Conservation (phyloP, 1,140 invertebrate genomes). For the Plodia interpunctella region DNA sequence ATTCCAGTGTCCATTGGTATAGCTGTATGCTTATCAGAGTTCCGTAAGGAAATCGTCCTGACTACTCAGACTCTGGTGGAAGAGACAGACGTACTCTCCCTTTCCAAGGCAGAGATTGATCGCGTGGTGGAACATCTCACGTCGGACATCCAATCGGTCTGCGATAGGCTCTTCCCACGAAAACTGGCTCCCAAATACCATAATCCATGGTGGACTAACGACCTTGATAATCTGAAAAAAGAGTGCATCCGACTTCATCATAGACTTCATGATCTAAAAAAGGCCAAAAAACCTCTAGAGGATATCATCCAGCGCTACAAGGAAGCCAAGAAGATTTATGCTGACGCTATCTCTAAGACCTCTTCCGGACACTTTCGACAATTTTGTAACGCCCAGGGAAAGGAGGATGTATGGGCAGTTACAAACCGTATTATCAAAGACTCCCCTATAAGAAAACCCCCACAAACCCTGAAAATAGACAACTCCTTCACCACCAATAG, state of each 20-base stretch:
- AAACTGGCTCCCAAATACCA: neutral
- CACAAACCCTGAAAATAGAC: too few species aligned
- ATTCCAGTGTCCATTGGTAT: too few species aligned
- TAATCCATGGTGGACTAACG: conserved; percentile 8
- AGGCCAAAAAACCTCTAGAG: neutral
- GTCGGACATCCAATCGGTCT: too few species aligned
- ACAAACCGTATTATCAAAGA: too few species aligned
- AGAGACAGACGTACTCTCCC: too few species aligned
- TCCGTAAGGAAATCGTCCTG: too few species aligned
- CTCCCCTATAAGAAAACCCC: too few species aligned
- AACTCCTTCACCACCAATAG: conserved; percentile 12
- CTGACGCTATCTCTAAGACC: neutral
- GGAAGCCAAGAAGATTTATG: neutral
- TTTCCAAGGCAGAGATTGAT: too few species aligned
- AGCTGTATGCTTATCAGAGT: too few species aligned
- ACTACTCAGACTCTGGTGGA: too few species aligned
- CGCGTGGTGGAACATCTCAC: too few species aligned
- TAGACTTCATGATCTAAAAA: neutral
- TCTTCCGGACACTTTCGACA: conserved; percentile 12
- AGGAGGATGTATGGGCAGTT: conserved; percentile 17
- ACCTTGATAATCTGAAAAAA: conserved; percentile 6
- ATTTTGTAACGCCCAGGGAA: conserved; percentile 13
- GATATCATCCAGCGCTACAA: neutral
- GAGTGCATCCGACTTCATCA: conserved; percentile 2
- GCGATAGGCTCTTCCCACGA: neutral